phyloP scores from a whole-genome alignment of 2,113 vertebrate species.

The Gobius niger region DNA sequence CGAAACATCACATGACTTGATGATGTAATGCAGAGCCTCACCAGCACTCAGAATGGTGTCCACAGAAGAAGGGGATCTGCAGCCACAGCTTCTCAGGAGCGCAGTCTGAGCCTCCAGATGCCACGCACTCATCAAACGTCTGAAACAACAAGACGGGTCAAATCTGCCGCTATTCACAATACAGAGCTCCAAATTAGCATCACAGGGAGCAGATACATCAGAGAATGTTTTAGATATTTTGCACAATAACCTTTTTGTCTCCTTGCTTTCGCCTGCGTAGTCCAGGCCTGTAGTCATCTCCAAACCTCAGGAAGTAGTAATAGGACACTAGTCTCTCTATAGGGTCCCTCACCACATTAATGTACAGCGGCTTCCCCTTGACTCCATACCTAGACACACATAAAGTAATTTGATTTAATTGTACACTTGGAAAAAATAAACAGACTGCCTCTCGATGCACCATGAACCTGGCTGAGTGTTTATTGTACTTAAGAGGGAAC shows the following conservation, averaged over 20 bases:
- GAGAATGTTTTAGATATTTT: not conserved
- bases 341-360: constrained; percentile 96
- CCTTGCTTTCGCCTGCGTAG: constrained; percentile 93
- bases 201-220: not conserved
- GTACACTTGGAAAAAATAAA: not conserved
- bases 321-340: constrained; percentile 97
- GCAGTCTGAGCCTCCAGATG: constrained; percentile 94
- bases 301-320: constrained; percentile 97
- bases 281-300: constrained; percentile 96
- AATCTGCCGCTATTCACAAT: not conserved
- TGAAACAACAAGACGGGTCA: constrained; percentile 50
- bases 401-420: not conserved
- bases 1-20: too few species aligned
- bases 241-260: constrained; percentile 91
- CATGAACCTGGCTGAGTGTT: not conserved
- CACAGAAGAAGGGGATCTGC: constrained; percentile 98
- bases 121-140: constrained; percentile 98
- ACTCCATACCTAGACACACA: constrained; percentile 82
- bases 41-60: constrained; percentile 98
- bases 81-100: constrained; percentile 98
- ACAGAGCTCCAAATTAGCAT: not conserved
- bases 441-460: not conserved
- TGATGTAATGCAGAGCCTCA: constrained; percentile 62
- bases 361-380: constrained; percentile 91
- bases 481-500: constrained; percentile 13